Evolutionary conservation across 1,140 invertebrate species (phyloP), one percentile per base, ranked within the genome.

Genomic region (Bombus confusus): DNA sequence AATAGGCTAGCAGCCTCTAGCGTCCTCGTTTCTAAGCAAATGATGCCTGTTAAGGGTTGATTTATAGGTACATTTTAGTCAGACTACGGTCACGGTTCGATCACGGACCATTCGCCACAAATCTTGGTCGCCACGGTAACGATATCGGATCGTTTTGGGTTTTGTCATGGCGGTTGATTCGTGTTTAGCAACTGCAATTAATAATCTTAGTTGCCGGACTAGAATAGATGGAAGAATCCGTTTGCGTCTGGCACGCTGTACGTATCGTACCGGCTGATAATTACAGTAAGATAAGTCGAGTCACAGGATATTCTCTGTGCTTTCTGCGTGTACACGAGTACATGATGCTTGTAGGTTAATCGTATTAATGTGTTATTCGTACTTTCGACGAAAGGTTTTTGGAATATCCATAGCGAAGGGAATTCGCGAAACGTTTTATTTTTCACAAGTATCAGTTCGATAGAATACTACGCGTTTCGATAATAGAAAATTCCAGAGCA

Each of bases 41-140:
- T 64, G 74, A 68, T 28, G 37, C 74, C n/a, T 22, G 52, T 72
- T 80, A 80, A 52, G 77, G 77, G 76, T 47, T 73, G 83, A 85
- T 85, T 85, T 80, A 85, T 43, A 6, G 68, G 31, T 12, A 41
- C 39, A 28, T 85, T 72, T 62, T 41, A 62, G 76, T 31, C 66
- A 5, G 76, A 18, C 28, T 78, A 71, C 68, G 41, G 68, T 85
- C 76, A 68, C 41, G 76, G 22, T 47, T 59, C 72, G 80, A 83
- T 83, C 81, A 57, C 43, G 22, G 34, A 8, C 39, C 41, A 59
- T 64, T 64, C 25, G 28, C 68, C 41, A n/a, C 68, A 39, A 31
- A 79, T 57, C 83, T 80, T 72, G 76, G 66, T 79, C 57, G 8
- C 39, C 31, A 62, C 66, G 52, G 22, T 10, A 72, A 85, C 76